These are phyloP conservation scores for Boulengerochromis microlepis DNA, from an alignment of 2,113 vertebrate genomes.

Conservation along the genomic window DNA sequence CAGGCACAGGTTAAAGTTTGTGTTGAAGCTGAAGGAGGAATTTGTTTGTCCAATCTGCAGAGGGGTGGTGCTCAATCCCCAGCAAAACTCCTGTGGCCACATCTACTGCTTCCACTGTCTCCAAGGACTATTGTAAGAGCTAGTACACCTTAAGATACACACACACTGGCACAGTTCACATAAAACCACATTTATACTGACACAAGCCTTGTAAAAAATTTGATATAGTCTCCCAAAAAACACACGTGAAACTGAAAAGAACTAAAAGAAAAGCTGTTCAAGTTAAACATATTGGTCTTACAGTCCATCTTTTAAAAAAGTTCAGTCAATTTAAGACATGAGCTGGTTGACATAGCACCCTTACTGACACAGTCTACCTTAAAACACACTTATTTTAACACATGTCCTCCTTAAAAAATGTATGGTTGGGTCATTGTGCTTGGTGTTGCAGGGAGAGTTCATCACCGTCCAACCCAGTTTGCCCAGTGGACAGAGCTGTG, in stretches of 20 bases:
- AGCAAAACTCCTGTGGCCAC: slow-evolving; percentile 51
- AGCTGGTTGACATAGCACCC: background rate
- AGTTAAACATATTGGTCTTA: background rate
- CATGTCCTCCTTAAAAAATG: background rate
- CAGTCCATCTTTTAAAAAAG: background rate
- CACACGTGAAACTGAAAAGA: background rate
- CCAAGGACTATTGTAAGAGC: slow-evolving; percentile 15
- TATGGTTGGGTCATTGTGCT: background rate
- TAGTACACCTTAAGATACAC: background rate
- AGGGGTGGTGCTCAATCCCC: slow-evolving; percentile 40
- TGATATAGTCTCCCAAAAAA: background rate
- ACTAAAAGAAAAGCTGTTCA: background rate
- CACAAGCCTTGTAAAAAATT: accelerated
- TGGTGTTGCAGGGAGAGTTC: slow-evolving; percentile 12
- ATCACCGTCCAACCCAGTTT: background rate
- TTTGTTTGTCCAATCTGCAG: slow-evolving; percentile 40
- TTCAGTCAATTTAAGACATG: background rate
- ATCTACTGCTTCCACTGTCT: slow-evolving; percentile 47
- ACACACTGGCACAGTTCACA: background rate
- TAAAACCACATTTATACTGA: background rate
- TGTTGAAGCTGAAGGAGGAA: slow-evolving; percentile 33
- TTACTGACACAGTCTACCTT: background rate
- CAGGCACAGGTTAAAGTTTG: slow-evolving; percentile 30
- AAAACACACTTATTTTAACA: background rate
- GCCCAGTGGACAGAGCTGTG: slow-evolving; percentile 22